phyloP scores from a whole-genome alignment of 1,140 invertebrate species.

The Aphis gossypii region DNA sequence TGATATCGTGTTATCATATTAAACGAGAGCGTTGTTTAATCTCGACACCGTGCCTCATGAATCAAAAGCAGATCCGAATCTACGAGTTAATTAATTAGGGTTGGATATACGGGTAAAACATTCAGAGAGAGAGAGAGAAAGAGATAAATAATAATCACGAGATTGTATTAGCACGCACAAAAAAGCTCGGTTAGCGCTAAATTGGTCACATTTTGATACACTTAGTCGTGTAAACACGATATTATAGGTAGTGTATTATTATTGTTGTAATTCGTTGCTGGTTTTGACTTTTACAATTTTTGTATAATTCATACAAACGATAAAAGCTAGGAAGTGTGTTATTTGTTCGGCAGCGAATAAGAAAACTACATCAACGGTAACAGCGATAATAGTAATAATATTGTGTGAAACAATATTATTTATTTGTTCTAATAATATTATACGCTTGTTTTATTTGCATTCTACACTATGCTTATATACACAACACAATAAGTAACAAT shows the following conservation, averaged over 20 bases:
- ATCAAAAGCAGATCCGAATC: slow-evolving; percentile 1
- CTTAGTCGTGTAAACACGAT: neutral
- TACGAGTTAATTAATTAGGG: slow-evolving; percentile 11
- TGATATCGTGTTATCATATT: neutral
- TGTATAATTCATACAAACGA: neutral
- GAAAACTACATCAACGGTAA: neutral
- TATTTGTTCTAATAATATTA: neutral
- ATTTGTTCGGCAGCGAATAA: neutral
- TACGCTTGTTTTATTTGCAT: neutral
- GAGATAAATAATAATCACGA: neutral
- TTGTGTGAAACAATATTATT: neutral
- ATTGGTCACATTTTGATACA: neutral
- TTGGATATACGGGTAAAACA: neutral
- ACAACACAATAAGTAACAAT: neutral
- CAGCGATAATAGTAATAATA: neutral
- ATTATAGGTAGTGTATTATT: neutral
- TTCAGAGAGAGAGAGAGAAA: neutral
- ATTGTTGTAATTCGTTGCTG: neutral
- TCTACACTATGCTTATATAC: neutral
- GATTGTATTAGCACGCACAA: neutral
- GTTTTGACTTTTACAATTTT: neutral
- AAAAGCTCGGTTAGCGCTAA: neutral
- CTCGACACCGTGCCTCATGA: neutral
- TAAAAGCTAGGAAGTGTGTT: neutral
- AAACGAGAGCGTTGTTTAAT: neutral